A percentile compares a stretch with the other conserved stretches of the same genome.
phyloP scores from a whole-genome alignment of 2,888 invertebrate genomes.

The Lasioglossum figueresi region DNA sequence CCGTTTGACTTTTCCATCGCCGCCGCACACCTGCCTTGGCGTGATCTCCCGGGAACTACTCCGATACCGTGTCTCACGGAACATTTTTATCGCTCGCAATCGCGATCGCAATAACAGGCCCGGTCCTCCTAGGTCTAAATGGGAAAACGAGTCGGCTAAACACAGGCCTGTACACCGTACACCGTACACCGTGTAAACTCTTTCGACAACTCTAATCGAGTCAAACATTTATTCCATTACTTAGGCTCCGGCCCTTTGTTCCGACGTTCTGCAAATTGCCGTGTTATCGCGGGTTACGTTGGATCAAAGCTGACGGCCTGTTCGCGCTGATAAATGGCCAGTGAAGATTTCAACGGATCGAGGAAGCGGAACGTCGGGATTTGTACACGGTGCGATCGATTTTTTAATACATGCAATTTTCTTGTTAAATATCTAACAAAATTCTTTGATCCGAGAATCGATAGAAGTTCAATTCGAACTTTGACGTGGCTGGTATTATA shows the following conservation, averaged over 20 bases:
- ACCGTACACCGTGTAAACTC: too few species aligned
- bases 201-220: background rate
- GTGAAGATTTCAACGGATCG: background rate
- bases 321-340: background rate
- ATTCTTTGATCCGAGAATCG: too few species aligned
- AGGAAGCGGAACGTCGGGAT: background rate
- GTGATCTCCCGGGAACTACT: background rate
- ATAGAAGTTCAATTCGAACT: too few species aligned
- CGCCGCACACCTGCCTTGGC: background rate
- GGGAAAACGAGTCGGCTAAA: background rate
- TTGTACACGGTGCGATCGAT: background rate
- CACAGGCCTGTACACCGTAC: background rate
- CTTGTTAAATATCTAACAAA: too few species aligned
- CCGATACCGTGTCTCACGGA: constrained; percentile 7
- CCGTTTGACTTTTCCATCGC: background rate
- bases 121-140: background rate
- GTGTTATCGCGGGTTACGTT: background rate
- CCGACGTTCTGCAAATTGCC: background rate
- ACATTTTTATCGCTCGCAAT: background rate
- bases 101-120: background rate
- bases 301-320: background rate
- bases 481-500: too few species aligned
- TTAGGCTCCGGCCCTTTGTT: background rate
- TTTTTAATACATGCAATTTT: background rate
- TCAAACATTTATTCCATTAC: background rate